Conservation (phyloP, 1,140 invertebrate genomes). For the Archegozetes longisetosus region DNA sequence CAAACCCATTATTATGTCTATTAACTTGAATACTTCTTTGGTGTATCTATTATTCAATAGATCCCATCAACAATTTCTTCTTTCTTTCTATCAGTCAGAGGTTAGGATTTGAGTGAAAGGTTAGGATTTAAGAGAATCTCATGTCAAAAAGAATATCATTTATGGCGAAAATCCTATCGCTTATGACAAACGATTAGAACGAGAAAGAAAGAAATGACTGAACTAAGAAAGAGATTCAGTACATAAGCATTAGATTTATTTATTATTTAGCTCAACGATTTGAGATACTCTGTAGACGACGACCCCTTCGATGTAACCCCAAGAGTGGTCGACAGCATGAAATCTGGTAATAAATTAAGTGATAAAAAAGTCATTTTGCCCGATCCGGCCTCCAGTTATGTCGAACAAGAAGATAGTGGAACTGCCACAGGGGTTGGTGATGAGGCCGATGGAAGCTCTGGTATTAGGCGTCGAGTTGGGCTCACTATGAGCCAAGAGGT, state of each 20-base stretch:
- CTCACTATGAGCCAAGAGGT: slow-evolving; percentile 43
- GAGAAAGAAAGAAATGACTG: too few relatives aligned
- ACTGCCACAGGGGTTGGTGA: background rate
- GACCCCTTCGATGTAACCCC: slow-evolving; percentile 15
- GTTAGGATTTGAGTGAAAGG: too few relatives aligned
- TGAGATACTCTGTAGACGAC: slow-evolving; percentile 22
- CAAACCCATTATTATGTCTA: slow-evolving; percentile 8
- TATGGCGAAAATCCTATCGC: too few relatives aligned
- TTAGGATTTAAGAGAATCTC: too few relatives aligned
- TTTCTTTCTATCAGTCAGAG: too few relatives aligned
- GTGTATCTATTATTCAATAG: background rate
- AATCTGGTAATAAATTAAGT: background rate
- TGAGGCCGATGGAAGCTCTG: background rate
- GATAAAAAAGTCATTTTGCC: background rate
- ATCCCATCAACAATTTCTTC: background rate
- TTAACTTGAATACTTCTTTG: slow-evolving; percentile 1
- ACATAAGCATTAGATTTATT: background rate
- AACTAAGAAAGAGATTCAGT: too few relatives aligned
- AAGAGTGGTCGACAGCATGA: background rate
- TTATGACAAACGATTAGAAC: too few relatives aligned
- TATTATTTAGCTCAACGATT: slow-evolving; percentile 18
- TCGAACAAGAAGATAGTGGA: background rate
- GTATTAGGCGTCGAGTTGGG: background rate
- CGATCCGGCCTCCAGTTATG: background rate
- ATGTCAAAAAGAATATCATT: too few relatives aligned